A percentile compares a stretch with the other conserved stretches of the same genome.
Conservation (phyloP, 2,113 vertebrate species). For the Paradoxurus hermaphroditus region DNA sequence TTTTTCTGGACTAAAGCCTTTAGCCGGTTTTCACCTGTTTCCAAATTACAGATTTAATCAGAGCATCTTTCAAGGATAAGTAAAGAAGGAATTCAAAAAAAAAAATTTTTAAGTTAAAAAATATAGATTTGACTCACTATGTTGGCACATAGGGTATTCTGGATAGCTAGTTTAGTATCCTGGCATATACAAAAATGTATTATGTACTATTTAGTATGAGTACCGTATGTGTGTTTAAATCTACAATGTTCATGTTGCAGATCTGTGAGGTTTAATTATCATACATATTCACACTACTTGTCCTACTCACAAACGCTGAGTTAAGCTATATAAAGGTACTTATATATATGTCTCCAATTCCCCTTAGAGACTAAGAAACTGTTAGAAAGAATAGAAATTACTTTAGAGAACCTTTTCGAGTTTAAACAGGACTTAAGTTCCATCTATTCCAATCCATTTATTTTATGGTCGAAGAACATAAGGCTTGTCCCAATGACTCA, state of each 20-base stretch:
- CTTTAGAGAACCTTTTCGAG: background rate
- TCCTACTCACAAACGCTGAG: background rate
- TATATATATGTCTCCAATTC: background rate
- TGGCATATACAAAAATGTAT: background rate
- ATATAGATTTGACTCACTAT: background rate
- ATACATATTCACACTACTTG: background rate
- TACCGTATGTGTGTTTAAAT: conserved; percentile 16
- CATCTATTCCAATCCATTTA: background rate
- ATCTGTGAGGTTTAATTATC: conserved; percentile 10
- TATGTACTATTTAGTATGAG: background rate
- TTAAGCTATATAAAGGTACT: background rate
- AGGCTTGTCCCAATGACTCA: background rate
- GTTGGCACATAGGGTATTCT: background rate
- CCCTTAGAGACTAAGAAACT: background rate
- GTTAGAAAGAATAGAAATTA: background rate
- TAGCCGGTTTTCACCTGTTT: background rate
- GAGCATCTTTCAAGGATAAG: background rate
- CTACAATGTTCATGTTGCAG: background rate
- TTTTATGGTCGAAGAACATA: background rate
- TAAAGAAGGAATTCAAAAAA: background rate
- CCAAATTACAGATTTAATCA: background rate
- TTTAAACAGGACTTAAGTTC: background rate
- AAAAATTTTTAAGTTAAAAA: background rate
- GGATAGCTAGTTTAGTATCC: background rate
- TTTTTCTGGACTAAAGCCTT: background rate